Conservation (phyloP, 2,113 vertebrate species). For the Lynx canadensis region DNA sequence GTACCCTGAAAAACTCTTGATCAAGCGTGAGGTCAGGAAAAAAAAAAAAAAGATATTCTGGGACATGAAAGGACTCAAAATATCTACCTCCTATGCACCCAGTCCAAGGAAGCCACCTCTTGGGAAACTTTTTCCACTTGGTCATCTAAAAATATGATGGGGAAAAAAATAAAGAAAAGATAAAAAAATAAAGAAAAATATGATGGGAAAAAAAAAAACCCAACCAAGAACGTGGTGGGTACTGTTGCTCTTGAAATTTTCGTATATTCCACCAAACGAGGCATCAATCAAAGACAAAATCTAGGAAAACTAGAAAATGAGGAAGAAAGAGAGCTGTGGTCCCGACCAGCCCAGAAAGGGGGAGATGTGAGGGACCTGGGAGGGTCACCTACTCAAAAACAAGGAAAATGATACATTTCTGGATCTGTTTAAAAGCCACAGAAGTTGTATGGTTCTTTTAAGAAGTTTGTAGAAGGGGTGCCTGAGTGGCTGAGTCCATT, state of each 20-base stretch:
- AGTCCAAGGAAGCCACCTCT: neutral
- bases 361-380: neutral
- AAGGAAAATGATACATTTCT: neutral
- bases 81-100: neutral
- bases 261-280: neutral
- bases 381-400: neutral
- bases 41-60: neutral
- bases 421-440: neutral
- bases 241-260: neutral
- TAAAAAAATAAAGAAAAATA: neutral
- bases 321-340: neutral
- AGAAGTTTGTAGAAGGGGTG: neutral
- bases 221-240: neutral
- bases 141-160: constrained; percentile 47
- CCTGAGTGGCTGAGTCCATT: too few species aligned
- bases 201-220: neutral
- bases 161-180: neutral
- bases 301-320: neutral
- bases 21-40: neutral
- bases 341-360: neutral
- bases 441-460: neutral
- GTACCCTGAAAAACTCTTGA: neutral
- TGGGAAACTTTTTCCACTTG: constrained; percentile 29
- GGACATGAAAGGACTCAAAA: constrained; percentile 34
- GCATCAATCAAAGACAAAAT: neutral